Base-by-base conservation (phyloP, 2,888 invertebrate genomes). In the Opisthograptis luteolata region DNA sequence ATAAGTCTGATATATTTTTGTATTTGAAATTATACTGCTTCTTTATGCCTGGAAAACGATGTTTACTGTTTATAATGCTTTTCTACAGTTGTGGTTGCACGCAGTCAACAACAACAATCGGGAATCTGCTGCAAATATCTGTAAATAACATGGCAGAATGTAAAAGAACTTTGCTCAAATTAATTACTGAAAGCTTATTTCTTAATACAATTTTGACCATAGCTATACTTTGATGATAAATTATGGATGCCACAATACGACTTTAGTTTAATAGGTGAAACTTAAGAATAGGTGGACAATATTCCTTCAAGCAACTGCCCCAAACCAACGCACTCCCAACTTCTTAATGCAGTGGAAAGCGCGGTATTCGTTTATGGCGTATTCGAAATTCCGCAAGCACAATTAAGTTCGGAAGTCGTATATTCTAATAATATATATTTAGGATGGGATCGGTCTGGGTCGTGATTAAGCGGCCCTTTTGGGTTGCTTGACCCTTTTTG, bases 331-430 rank as follows among this genome's bases (percentile, higher is more conserved):
- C 22, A n/a, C 35, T 20, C 25, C 13, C 19, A 62, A 55, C 53
- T 62, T 59, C 59, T 53, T 59, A 59, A 62, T 62, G 59, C 50
- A 51, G 53, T 62, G 55, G 44, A 48, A 54, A 54, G 40, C 55
- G 57, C 43, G 59, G 62, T 56, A 58, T 62, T 60, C 60, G 52
- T 56, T 50, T 55, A 55, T 44, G 46, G 58, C 46, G 46, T 50
- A 40, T 54, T 51, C 49, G 50, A 59, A 53, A 60, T 62, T 58
- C 60, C 55, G 50, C 48, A 54, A 55, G 58, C 50, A 58, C 52
- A 62, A 62, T 70, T 66, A 67, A 63, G 60, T 70, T 60, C 54
- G 48, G 54, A 58, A 62, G 62, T 61, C 60, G 57, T 63, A 61
- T 58, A 66, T 62, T 62, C 58, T 59, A 61, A 62, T 64, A 63